phyloP scores from a whole-genome alignment of 2,888 invertebrate genomes.

The Clusia tigrina region DNA sequence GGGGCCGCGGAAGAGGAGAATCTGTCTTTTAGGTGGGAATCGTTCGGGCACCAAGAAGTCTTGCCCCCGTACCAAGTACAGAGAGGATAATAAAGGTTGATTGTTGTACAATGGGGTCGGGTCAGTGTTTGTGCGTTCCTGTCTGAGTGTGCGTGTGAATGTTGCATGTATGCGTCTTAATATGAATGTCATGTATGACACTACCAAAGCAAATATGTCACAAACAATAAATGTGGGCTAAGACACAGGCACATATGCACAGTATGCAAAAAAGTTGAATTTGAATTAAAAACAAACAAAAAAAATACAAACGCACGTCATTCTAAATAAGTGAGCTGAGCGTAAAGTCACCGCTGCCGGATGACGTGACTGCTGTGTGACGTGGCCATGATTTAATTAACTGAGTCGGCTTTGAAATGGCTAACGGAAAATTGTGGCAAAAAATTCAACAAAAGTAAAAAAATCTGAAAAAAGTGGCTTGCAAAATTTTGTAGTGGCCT shows the following conservation, averaged over 20 bases:
- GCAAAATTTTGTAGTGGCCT: no score
- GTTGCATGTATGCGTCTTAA: background rate
- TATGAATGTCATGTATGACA: no score
- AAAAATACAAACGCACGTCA: background rate
- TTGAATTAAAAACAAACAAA: background rate
- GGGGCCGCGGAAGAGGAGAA: background rate
- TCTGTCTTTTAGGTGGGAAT: background rate
- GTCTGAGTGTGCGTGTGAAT: background rate
- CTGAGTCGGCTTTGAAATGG: background rate
- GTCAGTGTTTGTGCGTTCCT: background rate
- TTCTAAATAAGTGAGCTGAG: background rate
- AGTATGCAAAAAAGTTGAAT: background rate
- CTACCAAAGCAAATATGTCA: background rate
- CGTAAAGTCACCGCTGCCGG: background rate
- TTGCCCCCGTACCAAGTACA: background rate
- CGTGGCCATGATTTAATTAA: background rate
- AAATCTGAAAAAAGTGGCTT: no score
- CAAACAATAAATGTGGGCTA: background rate
- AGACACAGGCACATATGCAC: background rate
- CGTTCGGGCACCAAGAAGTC: constrained; percentile 5
- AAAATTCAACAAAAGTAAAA: no score
- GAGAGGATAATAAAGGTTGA: background rate
- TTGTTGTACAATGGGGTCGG: background rate
- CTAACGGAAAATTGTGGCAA: no score
- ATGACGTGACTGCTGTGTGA: constrained; percentile 1